Percentiles rank a stretch among this genome's conserved stretches.
Conservation (phyloP, 2,113 vertebrate genomes). For the Amphiprion ocellaris region DNA sequence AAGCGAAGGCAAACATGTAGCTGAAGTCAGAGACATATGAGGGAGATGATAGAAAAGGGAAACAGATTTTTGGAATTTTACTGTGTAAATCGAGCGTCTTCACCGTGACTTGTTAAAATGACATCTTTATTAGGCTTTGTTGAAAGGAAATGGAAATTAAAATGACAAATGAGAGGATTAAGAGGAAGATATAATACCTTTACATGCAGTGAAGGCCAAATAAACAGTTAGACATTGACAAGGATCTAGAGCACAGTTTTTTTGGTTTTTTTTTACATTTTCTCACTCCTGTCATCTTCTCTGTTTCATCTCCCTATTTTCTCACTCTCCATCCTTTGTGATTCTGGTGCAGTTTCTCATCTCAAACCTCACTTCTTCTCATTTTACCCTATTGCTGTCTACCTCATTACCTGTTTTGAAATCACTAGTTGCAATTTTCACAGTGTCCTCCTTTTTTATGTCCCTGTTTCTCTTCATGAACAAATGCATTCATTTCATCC, state of each 20-base stretch:
- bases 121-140: background rate
- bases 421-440: background rate
- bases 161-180: slow-evolving; percentile 1
- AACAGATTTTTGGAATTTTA: background rate
- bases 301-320: background rate
- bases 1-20: slow-evolving; percentile 6
- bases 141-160: background rate
- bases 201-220: background rate
- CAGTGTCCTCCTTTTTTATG: background rate
- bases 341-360: background rate
- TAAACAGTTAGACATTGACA: background rate
- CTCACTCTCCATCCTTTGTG: slow-evolving; percentile 2
- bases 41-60: background rate
- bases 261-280: background rate
- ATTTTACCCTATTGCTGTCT: background rate
- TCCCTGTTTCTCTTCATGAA: background rate
- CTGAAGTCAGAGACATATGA: slow-evolving; percentile 5
- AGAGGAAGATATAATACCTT: background rate
- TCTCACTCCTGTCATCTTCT: background rate
- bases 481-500: slow-evolving; percentile 19
- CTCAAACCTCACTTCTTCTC: background rate
- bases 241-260: background rate
- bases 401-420: background rate
- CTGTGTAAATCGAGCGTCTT: slow-evolving; percentile 12
- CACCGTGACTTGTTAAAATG: slow-evolving; percentile 9